phyloP scores from a whole-genome alignment of 2,888 invertebrate genomes.

The Synergus japonicus region DNA sequence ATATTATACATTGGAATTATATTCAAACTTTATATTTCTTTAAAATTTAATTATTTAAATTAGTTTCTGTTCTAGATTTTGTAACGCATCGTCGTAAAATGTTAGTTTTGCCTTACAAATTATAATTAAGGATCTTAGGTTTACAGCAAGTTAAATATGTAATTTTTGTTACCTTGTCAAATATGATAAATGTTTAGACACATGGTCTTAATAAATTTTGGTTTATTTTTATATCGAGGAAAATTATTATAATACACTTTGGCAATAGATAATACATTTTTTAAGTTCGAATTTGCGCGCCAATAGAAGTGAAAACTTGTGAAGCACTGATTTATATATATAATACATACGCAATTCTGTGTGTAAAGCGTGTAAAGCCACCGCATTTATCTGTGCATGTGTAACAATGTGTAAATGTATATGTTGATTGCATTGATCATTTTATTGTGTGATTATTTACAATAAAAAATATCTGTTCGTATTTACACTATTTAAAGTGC shows the following conservation, averaged over 20 bases:
- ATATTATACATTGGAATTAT: neutral
- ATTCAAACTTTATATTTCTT: neutral
- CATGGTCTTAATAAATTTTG: neutral
- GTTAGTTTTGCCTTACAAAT: neutral
- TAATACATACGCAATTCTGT: no score
- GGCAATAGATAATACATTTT: no score
- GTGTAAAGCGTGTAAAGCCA: no score
- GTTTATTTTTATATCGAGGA: neutral
- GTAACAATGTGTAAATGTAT: no score
- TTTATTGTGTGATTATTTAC: neutral
- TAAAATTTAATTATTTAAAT: neutral
- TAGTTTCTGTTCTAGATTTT: neutral
- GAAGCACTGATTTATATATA: no score
- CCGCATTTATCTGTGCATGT: no score
- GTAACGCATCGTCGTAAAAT: neutral
- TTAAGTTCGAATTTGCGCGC: no score
- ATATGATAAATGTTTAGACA: neutral
- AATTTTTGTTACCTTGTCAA: constrained; percentile 2
- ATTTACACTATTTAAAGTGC: neutral
- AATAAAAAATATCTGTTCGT: neutral
- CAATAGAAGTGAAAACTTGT: no score
- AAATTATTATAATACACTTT: neutral
- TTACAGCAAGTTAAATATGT: neutral
- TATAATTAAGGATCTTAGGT: neutral
- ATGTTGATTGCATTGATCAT: neutral